Conservation (phyloP, 2,888 invertebrate genomes). For the Selenia dentaria region DNA sequence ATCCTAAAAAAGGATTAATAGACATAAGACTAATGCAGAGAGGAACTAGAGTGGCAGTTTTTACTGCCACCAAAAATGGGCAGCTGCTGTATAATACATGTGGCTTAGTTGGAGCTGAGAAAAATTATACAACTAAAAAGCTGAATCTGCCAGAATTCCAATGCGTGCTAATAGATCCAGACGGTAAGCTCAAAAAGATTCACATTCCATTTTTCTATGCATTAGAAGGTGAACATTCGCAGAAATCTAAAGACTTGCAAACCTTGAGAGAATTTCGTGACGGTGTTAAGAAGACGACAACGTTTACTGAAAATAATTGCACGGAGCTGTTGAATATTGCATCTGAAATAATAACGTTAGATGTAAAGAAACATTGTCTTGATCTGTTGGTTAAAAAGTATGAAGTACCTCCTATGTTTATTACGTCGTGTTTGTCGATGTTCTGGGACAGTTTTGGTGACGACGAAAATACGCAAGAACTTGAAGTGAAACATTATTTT, state of each 20-base stretch:
- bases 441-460: conserved; percentile 68
- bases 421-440: conserved; percentile 77
- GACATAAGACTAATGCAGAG: conserved; percentile 97
- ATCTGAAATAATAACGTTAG: conserved; percentile 87
- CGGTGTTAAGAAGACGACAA: conserved; percentile 84
- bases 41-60: conserved; percentile 95
- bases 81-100: conserved; percentile 92
- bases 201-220: conserved; percentile 96
- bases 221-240: conserved; percentile 94
- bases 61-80: conserved; percentile 94
- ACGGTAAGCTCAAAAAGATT: conserved; percentile 92
- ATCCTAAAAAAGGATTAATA: conserved; percentile 95
- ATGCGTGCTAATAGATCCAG: conserved; percentile 93
- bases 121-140: conserved; percentile 80
- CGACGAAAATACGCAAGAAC: conserved; percentile 44
- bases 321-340: conserved; percentile 84
- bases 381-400: conserved; percentile 88
- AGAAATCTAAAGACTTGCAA: conserved; percentile 94
- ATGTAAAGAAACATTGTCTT: conserved; percentile 88
- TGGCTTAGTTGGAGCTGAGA: conserved; percentile 90
- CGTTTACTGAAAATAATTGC: conserved; percentile 74
- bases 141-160: conserved; percentile 87
- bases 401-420: conserved; percentile 85
- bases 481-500: conserved; percentile 60
- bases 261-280: conserved; percentile 90